phyloP scores from a whole-genome alignment of 2,797 vertebrate species.

The Peromyscus aztecus region DNA sequence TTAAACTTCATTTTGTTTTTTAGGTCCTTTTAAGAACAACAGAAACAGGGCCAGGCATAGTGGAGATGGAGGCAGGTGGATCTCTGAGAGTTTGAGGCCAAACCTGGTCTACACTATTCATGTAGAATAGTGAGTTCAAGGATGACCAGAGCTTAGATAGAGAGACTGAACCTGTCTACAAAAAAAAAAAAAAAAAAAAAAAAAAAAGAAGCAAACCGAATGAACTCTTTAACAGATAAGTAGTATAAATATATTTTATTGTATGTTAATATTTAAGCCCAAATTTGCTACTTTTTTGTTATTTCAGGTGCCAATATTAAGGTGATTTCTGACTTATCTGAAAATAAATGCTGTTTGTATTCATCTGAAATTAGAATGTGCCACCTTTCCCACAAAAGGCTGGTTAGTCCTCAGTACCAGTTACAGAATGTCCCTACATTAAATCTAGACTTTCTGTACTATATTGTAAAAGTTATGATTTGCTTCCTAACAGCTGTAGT shows the following conservation, averaged over 20 bases:
- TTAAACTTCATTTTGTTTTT: slow-evolving; percentile 49
- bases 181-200: background rate
- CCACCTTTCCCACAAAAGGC: background rate
- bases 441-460: background rate
- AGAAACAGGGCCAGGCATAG: slow-evolving; percentile 44
- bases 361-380: slow-evolving; percentile 50
- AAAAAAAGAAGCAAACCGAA: slow-evolving; percentile 37
- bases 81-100: background rate
- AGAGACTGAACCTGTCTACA: background rate
- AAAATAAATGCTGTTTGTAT: slow-evolving; percentile 48
- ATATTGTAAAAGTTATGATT: background rate
- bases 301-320: slow-evolving; percentile 44
- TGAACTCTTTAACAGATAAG: slow-evolving; percentile 59
- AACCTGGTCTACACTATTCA: background rate
- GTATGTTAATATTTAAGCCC: slow-evolving; percentile 29
- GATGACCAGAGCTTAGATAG: background rate
- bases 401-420: background rate
- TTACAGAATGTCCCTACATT: background rate
- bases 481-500: slow-evolving; percentile 16
- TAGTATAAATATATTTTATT: slow-evolving; percentile 51
- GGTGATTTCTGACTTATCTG: background rate
- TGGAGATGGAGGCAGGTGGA: background rate
- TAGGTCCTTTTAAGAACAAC: slow-evolving; percentile 75
- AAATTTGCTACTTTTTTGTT: slow-evolving; percentile 59
- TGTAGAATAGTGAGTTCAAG: background rate